These are phyloP conservation scores for Acleris emargana DNA, from an alignment of 2,888 invertebrate genomes.

Conservation along the genomic window DNA sequence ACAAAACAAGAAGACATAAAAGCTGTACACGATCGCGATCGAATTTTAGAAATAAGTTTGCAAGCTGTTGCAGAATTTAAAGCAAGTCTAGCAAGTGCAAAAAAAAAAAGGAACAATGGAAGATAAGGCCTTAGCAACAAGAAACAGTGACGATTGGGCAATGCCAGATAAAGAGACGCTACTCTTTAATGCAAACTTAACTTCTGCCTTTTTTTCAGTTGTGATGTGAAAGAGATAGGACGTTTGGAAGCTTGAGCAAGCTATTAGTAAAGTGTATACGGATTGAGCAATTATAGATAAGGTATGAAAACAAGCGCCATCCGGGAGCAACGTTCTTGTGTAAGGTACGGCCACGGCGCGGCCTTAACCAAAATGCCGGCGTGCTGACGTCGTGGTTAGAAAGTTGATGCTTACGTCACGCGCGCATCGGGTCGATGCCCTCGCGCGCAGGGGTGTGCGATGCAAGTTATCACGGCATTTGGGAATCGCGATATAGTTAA, in stretches of 20 bases:
- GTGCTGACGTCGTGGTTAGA: conserved; percentile 78
- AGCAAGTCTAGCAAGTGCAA: background rate
- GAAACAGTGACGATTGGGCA: conserved; percentile 1
- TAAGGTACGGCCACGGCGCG: conserved; percentile 40
- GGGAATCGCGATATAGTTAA: background rate
- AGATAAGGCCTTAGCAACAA: conserved; percentile 28
- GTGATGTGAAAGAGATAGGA: too few species aligned
- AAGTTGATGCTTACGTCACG: conserved; percentile 82
- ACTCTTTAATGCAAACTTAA: too few species aligned
- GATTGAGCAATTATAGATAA: conserved; percentile 33
- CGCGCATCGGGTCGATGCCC: conserved; percentile 69
- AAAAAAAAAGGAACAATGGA: background rate
- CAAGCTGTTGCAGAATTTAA: too few species aligned
- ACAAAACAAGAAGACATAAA: background rate
- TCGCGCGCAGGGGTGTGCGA: conserved; percentile 43
- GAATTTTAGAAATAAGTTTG: too few species aligned
- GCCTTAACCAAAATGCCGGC: conserved; percentile 72
- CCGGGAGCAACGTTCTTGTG: conserved; percentile 32
- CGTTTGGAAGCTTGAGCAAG: too few species aligned
- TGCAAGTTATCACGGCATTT: conserved; percentile 12
- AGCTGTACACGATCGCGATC: too few species aligned
- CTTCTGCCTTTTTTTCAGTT: too few species aligned
- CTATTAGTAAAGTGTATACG: conserved; percentile 3
- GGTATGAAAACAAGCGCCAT: conserved; percentile 35
- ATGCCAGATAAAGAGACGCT: too few species aligned